Evolutionary conservation across 1,140 invertebrate genomes (phyloP).

Genomic region (Parasteatoda tepidariorum): DNA sequence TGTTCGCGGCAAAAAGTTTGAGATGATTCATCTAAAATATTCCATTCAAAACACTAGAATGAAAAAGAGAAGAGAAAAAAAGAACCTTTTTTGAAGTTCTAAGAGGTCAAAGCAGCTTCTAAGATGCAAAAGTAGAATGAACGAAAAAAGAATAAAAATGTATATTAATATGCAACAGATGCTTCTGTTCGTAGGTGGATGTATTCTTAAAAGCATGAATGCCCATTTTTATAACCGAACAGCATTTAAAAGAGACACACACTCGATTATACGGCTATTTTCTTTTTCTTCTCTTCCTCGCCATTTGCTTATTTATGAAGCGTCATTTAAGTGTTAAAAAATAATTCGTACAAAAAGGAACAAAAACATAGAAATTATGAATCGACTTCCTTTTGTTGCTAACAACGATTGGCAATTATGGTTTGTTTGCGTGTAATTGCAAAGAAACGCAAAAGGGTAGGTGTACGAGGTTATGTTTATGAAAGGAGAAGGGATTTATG

Average conservation of each 20-base stretch:
- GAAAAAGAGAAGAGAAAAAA: too few species aligned
- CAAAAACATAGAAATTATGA: background rate
- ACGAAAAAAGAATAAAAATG: too few species aligned
- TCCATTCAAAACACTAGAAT: too few species aligned
- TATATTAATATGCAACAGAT: background rate
- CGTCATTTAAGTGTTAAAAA: background rate
- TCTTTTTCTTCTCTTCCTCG: background rate
- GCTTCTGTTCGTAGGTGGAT: slow-evolving; percentile 2
- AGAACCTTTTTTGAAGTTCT: too few species aligned
- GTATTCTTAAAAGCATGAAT: background rate
- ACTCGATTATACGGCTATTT: background rate
- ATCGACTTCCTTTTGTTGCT: background rate
- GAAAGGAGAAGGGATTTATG: background rate
- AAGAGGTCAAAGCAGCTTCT: too few species aligned
- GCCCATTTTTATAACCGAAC: background rate
- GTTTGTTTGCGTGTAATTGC: background rate
- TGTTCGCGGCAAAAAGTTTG: too few species aligned
- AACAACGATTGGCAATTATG: background rate
- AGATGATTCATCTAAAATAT: too few species aligned
- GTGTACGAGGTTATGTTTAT: background rate
- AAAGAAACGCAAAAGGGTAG: background rate
- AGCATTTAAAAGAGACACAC: background rate
- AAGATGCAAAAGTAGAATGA: too few species aligned
- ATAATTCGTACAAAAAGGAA: background rate
- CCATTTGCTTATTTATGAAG: slow-evolving; percentile 6